A percentile compares a stretch with the other conserved stretches of the same genome.
phyloP scores from a whole-genome alignment of 2,888 invertebrate genomes.

The Tanypteryx hageni region DNA sequence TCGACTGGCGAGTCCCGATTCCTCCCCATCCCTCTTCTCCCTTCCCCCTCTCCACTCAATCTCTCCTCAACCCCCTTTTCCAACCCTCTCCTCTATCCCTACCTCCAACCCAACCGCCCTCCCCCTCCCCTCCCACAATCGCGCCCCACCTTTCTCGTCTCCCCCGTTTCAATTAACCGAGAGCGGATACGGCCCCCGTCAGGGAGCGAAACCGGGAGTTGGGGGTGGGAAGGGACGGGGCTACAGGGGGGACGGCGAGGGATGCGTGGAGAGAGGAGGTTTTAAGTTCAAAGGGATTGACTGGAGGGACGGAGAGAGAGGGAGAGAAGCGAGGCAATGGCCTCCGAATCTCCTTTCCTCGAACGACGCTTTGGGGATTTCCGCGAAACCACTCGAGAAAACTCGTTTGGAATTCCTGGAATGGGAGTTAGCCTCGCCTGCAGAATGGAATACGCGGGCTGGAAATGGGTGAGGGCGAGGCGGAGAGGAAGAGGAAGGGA shows the following conservation, averaged over 20 bases:
- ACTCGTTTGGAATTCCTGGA: slow-evolving; percentile 63
- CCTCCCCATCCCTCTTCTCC: not conserved
- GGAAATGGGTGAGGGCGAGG: not conserved
- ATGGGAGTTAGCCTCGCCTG: slow-evolving; percentile 63
- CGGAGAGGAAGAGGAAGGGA: not conserved
- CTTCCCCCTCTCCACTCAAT: not conserved
- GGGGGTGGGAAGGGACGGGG: not conserved
- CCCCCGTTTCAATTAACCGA: not conserved
- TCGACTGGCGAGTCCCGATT: not conserved
- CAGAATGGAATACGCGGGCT: slow-evolving; percentile 47
- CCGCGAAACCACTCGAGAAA: slow-evolving; percentile 58
- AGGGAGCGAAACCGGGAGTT: not conserved
- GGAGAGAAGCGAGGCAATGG: slow-evolving; percentile 21
- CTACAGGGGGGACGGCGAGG: not conserved
- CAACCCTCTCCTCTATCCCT: not conserved
- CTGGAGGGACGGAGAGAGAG: not conserved
- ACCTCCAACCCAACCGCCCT: not conserved
- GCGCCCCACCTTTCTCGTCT: not conserved
- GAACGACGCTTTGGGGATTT: slow-evolving; percentile 47
- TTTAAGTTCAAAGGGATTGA: slow-evolving; percentile 44
- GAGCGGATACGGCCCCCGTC: not conserved
- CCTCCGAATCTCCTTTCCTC: slow-evolving; percentile 58
- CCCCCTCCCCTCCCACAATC: not conserved
- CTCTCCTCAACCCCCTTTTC: not conserved
- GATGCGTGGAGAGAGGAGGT: not conserved